Evolutionary conservation across 2,797 vertebrate species (phyloP), one percentile per base, ranked within the genome.

Genomic region (Catostomus latipinnis): DNA sequence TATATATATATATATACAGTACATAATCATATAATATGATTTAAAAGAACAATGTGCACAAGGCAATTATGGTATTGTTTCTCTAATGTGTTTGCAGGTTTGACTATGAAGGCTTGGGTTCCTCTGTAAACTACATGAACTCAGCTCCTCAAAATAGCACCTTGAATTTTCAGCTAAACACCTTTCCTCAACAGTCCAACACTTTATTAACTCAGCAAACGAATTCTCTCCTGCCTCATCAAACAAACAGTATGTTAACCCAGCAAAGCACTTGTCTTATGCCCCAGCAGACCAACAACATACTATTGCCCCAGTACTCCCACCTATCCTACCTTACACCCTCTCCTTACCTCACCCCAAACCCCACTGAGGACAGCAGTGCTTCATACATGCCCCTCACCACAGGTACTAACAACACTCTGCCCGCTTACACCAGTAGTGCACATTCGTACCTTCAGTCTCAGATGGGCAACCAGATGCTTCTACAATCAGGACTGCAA

Each of bases 241-340:
- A 84, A 63, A 71, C 91, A 2, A 76, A 57, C 72, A 22, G 60
- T 9, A 68, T 88, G 89, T 82, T 87, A 71, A 50, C 82, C 6
- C 81, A 80, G 60, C 86, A 58, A 89, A 88, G 78, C 46, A 86
- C 66, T 83, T 90, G 82, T 56, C 4, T 80, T 4, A 74, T 81
- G 8, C 18, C 76, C 53, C 83, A 83, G 22, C 83, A 86, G 69
- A 57, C 82, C 2, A 83, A 52, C 34, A 34, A 34, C 74, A 49
- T 69, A 8, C 74, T 84, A 6, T 45, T 84, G 22, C 80, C 87
- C 56, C 88, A 93, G 74, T 84, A 92, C 57, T 73, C 93, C 1
- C 89, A 87, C 34, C 88, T 95, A 71, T 86, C 95, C 46, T 91
- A 93, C 87, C 93, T 95, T 71, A 86, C 91, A 18, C 92, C 95